These are phyloP conservation scores for Thyatira batis DNA, from an alignment of 2,888 invertebrate genomes.

Conservation along the genomic window DNA sequence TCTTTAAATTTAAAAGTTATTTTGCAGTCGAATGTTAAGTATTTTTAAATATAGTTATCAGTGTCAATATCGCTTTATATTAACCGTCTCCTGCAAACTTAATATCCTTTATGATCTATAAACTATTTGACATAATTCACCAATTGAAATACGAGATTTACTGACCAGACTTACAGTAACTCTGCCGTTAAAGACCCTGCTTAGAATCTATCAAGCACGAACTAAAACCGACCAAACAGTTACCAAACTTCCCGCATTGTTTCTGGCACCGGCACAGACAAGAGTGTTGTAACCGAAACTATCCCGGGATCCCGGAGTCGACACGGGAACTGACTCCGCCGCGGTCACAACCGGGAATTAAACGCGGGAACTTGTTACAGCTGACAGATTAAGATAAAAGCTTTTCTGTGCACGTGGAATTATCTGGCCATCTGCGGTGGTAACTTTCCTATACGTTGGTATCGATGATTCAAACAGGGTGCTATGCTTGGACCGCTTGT, in stretches of 20 bases:
- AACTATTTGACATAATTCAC: no score
- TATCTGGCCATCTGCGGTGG: neutral
- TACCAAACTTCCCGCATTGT: neutral
- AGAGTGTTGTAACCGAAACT: conserved; percentile 22
- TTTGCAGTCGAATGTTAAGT: no score
- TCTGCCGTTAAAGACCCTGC: no score
- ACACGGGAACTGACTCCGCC: neutral
- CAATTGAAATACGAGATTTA: no score
- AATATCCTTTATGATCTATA: no score
- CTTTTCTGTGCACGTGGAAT: neutral
- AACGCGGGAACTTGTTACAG: neutral
- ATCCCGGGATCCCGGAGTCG: conserved; percentile 10
- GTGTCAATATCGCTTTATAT: no score
- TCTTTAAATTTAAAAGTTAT: no score
- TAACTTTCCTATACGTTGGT: neutral
- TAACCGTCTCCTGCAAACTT: no score
- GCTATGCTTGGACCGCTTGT: neutral
- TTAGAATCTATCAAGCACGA: neutral
- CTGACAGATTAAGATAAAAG: neutral
- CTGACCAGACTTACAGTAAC: no score
- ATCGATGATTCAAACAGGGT: neutral
- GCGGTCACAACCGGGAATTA: neutral
- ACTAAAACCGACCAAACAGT: neutral
- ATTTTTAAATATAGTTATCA: no score
- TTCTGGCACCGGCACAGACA: neutral